Percentiles rank a stretch among this genome's conserved stretches.
These are phyloP conservation scores for Drosophila mercatorum DNA, from an alignment of 2,888 invertebrate genomes.

Conservation along the genomic window DNA sequence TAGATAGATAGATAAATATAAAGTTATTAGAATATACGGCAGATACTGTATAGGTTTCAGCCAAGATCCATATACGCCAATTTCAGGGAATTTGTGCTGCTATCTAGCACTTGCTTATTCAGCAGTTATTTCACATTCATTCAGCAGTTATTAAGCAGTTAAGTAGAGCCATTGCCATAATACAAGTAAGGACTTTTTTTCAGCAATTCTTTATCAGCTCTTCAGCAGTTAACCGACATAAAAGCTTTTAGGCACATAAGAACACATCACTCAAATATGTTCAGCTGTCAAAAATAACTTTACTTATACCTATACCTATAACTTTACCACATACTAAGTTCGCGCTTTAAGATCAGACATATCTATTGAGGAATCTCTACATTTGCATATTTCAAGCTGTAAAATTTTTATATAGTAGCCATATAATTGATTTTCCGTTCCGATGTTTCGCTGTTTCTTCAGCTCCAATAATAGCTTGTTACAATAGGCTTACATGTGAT, in stretches of 20 bases:
- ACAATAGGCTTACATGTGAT: background rate
- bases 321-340: background rate
- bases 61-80: too few relatives aligned
- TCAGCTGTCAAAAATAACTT: background rate
- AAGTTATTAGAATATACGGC: too few relatives aligned
- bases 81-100: too few relatives aligned
- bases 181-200: background rate
- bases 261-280: background rate
- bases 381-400: background rate
- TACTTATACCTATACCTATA: background rate
- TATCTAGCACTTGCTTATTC: background rate
- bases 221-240: background rate
- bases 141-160: background rate
- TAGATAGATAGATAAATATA: too few relatives aligned
- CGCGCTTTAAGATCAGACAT: background rate
- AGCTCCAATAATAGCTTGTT: background rate
- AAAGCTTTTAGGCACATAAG: background rate
- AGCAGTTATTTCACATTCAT: background rate
- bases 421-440: background rate
- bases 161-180: too few relatives aligned
- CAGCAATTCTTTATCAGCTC: background rate
- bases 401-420: background rate
- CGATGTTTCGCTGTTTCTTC: background rate
- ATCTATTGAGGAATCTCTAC: background rate
- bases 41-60: too few relatives aligned